Evolutionary conservation across 2,113 vertebrate species (phyloP).

Genomic region (Ramphastos sulfuratus): DNA sequence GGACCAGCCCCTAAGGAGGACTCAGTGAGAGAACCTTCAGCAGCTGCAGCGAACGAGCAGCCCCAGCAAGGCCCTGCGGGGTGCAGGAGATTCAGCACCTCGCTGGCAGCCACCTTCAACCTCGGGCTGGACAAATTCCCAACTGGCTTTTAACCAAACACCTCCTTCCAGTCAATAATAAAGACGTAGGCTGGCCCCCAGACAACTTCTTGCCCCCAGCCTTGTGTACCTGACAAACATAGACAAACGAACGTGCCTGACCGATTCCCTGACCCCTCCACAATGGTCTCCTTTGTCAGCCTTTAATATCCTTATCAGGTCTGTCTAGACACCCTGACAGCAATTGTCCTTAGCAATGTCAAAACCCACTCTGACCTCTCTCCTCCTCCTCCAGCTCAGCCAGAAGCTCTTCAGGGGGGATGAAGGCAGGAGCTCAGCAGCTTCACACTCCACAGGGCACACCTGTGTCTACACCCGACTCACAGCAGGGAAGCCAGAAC

Average conservation of each 20-base stretch:
- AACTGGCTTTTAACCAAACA: not conserved
- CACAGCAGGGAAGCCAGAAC: not conserved
- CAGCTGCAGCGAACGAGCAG: rapidly evolving
- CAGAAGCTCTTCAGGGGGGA: not conserved
- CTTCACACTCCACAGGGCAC: not conserved
- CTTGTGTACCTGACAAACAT: slow-evolving; percentile 64
- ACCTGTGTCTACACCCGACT: slow-evolving; percentile 9
- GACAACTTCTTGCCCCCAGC: not conserved
- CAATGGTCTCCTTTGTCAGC: slow-evolving; percentile 76
- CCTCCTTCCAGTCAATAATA: not conserved
- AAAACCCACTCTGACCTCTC: slow-evolving; percentile 50
- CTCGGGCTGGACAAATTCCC: not conserved
- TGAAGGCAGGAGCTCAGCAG: not conserved
- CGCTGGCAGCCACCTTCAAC: not conserved
- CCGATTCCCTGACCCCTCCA: slow-evolving; percentile 73
- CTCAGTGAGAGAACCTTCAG: not conserved
- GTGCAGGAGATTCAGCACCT: rapidly evolving
- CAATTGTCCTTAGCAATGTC: slow-evolving; percentile 64
- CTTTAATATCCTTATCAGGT: slow-evolving; percentile 78
- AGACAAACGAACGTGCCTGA: slow-evolving; percentile 24
- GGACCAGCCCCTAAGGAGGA: not conserved
- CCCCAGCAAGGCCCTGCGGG: not conserved
- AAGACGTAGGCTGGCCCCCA: slow-evolving; percentile 4
- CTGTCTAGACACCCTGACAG: slow-evolving; percentile 78
- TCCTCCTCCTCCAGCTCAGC: not conserved